phyloP scores from a whole-genome alignment of 1,140 invertebrate species.

The Drosophila arizonae region DNA sequence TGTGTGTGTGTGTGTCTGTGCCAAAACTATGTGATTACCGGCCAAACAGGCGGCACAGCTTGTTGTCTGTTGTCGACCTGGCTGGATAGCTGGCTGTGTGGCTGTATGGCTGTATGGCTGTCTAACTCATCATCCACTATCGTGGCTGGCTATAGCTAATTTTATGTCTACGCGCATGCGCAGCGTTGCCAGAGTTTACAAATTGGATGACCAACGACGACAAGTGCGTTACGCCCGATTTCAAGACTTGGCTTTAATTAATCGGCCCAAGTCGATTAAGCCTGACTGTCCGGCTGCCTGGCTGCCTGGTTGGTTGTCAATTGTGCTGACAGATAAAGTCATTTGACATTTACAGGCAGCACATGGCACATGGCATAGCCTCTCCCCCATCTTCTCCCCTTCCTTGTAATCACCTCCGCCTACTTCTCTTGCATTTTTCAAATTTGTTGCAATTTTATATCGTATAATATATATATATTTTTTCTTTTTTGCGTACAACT shows the following conservation, averaged over 20 bases:
- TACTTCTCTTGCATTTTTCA: constrained; percentile 53
- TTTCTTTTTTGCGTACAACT: constrained; percentile 44
- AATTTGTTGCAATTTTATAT: constrained; percentile 80
- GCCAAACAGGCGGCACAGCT: constrained; percentile 66
- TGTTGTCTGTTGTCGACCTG: constrained; percentile 16
- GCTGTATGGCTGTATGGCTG: constrained; percentile 5
- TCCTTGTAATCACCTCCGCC: neutral
- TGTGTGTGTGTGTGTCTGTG: constrained; percentile 22
- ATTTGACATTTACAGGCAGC: constrained; percentile 80
- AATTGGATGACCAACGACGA: constrained; percentile 56
- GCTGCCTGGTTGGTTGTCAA: constrained; percentile 59
- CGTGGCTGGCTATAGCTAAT: neutral
- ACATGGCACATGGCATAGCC: constrained; percentile 53
- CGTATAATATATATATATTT: constrained; percentile 41
- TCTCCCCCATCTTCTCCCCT: neutral
- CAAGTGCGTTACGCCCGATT: constrained; percentile 48
- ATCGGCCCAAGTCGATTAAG: constrained; percentile 38
- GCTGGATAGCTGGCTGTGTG: neutral
- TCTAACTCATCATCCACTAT: constrained; percentile 50
- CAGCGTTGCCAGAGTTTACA: constrained; percentile 56
- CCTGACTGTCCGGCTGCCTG: constrained; percentile 16
- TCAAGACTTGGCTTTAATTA: constrained; percentile 59
- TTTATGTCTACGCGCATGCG: constrained; percentile 33
- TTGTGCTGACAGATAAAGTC: constrained; percentile 77
- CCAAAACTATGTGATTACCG: constrained; percentile 40